Evolutionary conservation across 2,797 vertebrate genomes (phyloP).

Genomic region (Enteromius unitaeniatus): DNA sequence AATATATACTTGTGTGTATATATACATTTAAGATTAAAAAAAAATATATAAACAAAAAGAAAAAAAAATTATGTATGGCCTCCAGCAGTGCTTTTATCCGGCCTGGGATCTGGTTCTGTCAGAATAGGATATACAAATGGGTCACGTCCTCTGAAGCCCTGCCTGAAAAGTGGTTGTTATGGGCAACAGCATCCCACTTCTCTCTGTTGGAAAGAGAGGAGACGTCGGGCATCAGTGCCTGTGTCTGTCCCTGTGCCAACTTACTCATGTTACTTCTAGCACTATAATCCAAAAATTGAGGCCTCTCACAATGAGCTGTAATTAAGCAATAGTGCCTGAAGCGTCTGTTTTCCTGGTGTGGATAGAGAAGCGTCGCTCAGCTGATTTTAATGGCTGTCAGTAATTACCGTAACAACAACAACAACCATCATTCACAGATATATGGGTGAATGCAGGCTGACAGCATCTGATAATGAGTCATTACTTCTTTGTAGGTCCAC

Average conservation of each 20-base stretch:
- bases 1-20: too few relatives aligned
- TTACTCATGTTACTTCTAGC: slow-evolving; percentile 70
- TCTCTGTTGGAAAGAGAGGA: slow-evolving; percentile 56
- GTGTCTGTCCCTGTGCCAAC: slow-evolving; percentile 62
- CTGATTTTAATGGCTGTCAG: slow-evolving; percentile 44
- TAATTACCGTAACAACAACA: slow-evolving; percentile 20
- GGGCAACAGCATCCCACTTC: slow-evolving; percentile 61
- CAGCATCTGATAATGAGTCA: background rate
- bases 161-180: slow-evolving; percentile 65
- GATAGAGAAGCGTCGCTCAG: slow-evolving; percentile 18
- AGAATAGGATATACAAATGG: slow-evolving; percentile 58
- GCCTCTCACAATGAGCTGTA: slow-evolving; percentile 73
- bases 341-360: slow-evolving; percentile 65
- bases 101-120: slow-evolving; percentile 45
- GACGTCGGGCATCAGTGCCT: slow-evolving; percentile 61
- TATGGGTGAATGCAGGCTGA: background rate
- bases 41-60: background rate
- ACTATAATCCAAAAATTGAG: slow-evolving; percentile 73
- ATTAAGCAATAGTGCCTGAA: slow-evolving; percentile 73
- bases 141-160: slow-evolving; percentile 55
- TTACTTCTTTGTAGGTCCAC: slow-evolving; percentile 81
- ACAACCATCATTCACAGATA: slow-evolving; percentile 21
- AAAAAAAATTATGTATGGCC: background rate
- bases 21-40: background rate
- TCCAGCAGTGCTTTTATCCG: slow-evolving; percentile 47